phyloP scores from a whole-genome alignment of 2,113 vertebrate genomes.

The Ibidorhyncha struthersii region DNA sequence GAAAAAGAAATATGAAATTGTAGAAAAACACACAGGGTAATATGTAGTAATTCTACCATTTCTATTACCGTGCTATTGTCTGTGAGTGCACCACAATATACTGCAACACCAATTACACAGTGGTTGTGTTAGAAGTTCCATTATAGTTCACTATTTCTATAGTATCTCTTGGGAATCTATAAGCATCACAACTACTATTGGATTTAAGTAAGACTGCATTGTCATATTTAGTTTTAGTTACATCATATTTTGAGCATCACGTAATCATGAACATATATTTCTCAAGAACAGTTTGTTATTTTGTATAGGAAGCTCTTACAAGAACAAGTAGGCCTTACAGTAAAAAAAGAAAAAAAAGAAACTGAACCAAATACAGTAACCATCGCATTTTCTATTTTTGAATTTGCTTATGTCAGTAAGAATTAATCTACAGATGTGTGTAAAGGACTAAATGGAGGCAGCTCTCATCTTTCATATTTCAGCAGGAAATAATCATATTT shows the following conservation, averaged over 20 bases:
- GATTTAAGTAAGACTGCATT: neutral
- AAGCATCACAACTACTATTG: neutral
- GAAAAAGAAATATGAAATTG: neutral
- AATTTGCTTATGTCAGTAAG: slow-evolving; percentile 6
- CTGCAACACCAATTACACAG: neutral
- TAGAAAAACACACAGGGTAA: neutral
- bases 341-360: too few species aligned
- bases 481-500: slow-evolving; percentile 35
- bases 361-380: neutral
- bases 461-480: neutral
- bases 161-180: neutral
- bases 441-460: neutral
- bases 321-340: neutral
- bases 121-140: neutral
- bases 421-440: neutral
- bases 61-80: rapidly evolving
- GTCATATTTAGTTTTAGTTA: neutral
- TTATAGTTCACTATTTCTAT: neutral
- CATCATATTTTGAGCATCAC: neutral
- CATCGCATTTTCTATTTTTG: neutral
- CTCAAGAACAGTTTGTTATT: neutral
- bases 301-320: neutral
- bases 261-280: neutral
- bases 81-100: neutral
- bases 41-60: neutral